These are phyloP conservation scores for Lethenteron reissneri DNA, from an alignment of 2,113 vertebrate genomes.

Conservation along the genomic window DNA sequence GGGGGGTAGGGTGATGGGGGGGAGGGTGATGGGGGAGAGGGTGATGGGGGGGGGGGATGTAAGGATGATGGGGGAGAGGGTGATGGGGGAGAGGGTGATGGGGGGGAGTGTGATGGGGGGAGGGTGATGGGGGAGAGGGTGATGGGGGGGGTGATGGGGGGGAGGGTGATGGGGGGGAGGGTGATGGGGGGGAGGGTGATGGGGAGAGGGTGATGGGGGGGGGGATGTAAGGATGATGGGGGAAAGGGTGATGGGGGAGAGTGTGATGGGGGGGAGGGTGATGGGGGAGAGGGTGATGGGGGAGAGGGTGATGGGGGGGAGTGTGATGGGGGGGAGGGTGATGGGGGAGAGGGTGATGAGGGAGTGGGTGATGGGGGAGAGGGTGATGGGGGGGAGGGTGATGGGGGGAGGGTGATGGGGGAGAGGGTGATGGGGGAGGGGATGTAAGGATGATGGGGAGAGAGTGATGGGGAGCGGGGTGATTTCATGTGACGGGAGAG, in stretches of 20 bases:
- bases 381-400: neutral
- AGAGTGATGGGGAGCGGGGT: neutral
- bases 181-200: slow-evolving; percentile 11
- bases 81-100: slow-evolving; percentile 15
- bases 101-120: too few relatives aligned
- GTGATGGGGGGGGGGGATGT: slow-evolving; percentile 14
- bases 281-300: neutral
- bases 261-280: neutral
- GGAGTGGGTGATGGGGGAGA: neutral
- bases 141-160: slow-evolving; percentile 3
- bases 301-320: neutral
- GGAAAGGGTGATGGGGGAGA: too few relatives aligned
- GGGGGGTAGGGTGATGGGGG: neutral
- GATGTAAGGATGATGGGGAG: too few relatives aligned
- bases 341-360: neutral
- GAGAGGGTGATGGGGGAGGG: neutral
- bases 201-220: neutral
- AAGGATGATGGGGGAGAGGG: slow-evolving; percentile 18
- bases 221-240: neutral
- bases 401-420: neutral
- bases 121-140: too few relatives aligned
- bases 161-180: slow-evolving; percentile 9
- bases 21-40: neutral
- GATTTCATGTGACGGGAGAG: too few relatives aligned
- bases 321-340: slow-evolving; percentile 1